These are phyloP conservation scores for Platyrinchus mystaceus DNA, from an alignment of 2,797 vertebrate species.

Conservation along the genomic window DNA sequence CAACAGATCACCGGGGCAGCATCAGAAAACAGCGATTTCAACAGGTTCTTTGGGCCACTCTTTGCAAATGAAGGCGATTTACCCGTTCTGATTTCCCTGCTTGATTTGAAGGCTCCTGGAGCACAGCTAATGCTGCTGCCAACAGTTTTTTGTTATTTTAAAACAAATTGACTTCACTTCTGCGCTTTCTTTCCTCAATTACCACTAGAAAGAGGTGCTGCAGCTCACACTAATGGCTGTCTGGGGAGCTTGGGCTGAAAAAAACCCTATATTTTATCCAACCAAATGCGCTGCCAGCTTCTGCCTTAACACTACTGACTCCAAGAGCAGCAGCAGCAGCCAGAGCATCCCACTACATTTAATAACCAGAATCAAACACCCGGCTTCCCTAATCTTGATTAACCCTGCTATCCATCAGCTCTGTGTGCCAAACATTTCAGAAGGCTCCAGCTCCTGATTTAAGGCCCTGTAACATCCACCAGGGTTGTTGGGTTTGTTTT, in stretches of 20 bases:
- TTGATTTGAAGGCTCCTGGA: background rate
- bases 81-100: conserved; percentile 39
- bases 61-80: conserved; percentile 29
- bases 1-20: background rate
- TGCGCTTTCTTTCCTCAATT: conserved; percentile 36
- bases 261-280: background rate
- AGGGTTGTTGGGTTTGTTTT: too few species aligned
- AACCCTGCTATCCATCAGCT: background rate
- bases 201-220: conserved; percentile 13
- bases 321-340: background rate
- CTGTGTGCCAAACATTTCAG: background rate
- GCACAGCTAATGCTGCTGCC: background rate
- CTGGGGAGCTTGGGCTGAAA: background rate
- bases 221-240: background rate
- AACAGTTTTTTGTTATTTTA: background rate
- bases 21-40: background rate
- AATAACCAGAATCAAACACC: background rate
- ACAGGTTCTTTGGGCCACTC: background rate
- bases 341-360: background rate
- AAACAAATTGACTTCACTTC: conserved; percentile 24
- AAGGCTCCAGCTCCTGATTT: background rate
- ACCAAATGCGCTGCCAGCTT: background rate
- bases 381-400: background rate
- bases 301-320: background rate
- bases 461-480: background rate